phyloP scores from a whole-genome alignment of 2,888 invertebrate genomes.

The Epinotia brunnichana region DNA sequence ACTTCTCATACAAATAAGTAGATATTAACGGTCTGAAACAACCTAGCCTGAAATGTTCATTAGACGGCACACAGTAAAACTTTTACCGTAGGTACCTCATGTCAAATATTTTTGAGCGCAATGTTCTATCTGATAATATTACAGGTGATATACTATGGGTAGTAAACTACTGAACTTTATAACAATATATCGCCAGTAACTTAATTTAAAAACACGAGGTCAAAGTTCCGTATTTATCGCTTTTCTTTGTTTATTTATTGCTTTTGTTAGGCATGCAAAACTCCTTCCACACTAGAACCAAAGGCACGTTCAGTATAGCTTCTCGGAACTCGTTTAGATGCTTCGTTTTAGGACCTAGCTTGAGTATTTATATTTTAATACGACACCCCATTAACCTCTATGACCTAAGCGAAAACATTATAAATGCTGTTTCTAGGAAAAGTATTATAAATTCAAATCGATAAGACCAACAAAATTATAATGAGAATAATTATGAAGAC shows the following conservation, averaged over 20 bases:
- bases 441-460: conserved; percentile 29
- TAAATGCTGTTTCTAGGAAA: conserved; percentile 22
- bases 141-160: not conserved
- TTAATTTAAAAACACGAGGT: not conserved
- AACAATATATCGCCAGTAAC: not conserved
- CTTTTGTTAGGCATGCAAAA: not conserved
- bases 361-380: conserved; percentile 28
- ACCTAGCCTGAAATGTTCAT: too few species aligned
- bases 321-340: conserved; percentile 36
- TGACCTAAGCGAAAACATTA: conserved; percentile 17
- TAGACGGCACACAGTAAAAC: too few species aligned
- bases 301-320: conserved; percentile 15
- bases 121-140: too few species aligned
- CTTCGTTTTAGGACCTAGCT: conserved; percentile 16
- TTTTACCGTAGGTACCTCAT: too few species aligned
- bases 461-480: conserved; percentile 13
- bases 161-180: not conserved
- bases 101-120: too few species aligned
- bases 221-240: not conserved
- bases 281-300: not conserved
- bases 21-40: too few species aligned
- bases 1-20: too few species aligned
- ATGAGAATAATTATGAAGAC: conserved; percentile 14
- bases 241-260: conserved; percentile 1
- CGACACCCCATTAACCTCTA: conserved; percentile 35